A percentile compares a stretch with the other conserved stretches of the same genome.
phyloP scores from a whole-genome alignment of 2,888 invertebrate species.

The Acronicta psi region DNA sequence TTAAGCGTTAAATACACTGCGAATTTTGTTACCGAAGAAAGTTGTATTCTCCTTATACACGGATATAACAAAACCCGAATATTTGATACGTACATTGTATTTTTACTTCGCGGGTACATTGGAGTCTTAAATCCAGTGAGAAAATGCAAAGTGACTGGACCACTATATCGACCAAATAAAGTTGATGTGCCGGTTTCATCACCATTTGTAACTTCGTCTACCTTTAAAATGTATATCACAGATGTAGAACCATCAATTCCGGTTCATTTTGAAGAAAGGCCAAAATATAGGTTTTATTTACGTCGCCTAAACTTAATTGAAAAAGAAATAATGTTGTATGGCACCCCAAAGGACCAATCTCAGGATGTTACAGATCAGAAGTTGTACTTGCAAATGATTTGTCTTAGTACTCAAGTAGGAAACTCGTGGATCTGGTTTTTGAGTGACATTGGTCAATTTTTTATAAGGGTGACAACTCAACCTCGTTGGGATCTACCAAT shows the following conservation, averaged over 20 bases:
- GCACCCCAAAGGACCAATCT: conserved; percentile 70
- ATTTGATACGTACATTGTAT: conserved; percentile 81
- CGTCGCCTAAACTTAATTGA: conserved; percentile 78
- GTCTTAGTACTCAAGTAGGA: conserved; percentile 76
- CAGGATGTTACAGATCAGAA: conserved; percentile 74
- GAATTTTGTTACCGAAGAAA: conserved; percentile 75
- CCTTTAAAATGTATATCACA: conserved; percentile 70
- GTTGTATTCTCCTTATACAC: conserved; percentile 76
- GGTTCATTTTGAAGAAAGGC: conserved; percentile 64
- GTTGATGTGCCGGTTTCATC: conserved; percentile 77
- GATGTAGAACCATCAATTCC: conserved; percentile 79
- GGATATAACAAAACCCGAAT: conserved; percentile 84
- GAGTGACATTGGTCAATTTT: conserved; percentile 80
- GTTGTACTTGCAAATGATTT: conserved; percentile 77
- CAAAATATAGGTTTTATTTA: conserved; percentile 70
- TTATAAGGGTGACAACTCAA: conserved; percentile 77
- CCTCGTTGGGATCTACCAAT: conserved; percentile 80
- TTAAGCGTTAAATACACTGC: conserved; percentile 78
- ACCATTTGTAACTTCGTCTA: conserved; percentile 68
- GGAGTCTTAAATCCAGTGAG: conserved; percentile 72
- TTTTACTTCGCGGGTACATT: conserved; percentile 72
- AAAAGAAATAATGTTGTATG: conserved; percentile 71
- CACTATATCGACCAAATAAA: conserved; percentile 78
- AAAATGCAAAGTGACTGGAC: conserved; percentile 81
- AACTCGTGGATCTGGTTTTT: conserved; percentile 83